Base-by-base conservation (phyloP, 2,113 vertebrate species). In the Gila orcuttii region DNA sequence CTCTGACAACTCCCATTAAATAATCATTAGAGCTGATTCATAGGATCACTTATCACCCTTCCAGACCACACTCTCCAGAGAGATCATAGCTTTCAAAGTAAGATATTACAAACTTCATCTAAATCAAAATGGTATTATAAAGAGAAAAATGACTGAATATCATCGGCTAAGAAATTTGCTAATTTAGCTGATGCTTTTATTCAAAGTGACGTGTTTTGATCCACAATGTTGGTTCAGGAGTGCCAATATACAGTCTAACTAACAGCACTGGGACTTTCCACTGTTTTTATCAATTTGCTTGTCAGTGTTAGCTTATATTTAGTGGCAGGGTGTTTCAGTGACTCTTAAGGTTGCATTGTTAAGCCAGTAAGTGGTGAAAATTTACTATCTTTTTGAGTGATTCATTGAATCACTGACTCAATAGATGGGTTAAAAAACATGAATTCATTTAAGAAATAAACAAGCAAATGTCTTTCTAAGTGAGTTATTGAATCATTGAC, bases 1-100 rank as follows among this genome's bases (percentile, higher is more conserved):
- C 50, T 71, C 36, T 25, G 50, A 25, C 77, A 73, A 83, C 36
- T 86, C 62, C 62, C 73, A 85, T 87, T 86, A 86, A 80, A 74
- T 28, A 87, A 79, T 64, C 62, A 85, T 78, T 47, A 60, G 39
- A 60, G 50, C 25, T 79, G 78, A 83, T 86, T 87, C 52, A 73
- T 52, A 36, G 60, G 28, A 45, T 47, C 66, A 66, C 28, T 81
- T 75, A 52, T 3, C 25, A 9, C 52, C 9, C 50, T 36, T 42
- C 52, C 45, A 66, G 19, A 82, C 64, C 62, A 17, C 23, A 52
- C 31, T 76, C n/a, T 71, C 47, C 28, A 19, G 3, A 47, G 66
- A 45, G 69, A 86, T 81, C 79, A 74, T 55, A 50, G 84, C 84
- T 42, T 69, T 36, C 84, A 71, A 17, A 50, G 28, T 6, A 42